A percentile compares a stretch with the other conserved stretches of the same genome.
phyloP scores from a whole-genome alignment of 2,888 invertebrate genomes.

The Steromphala cineraria region DNA sequence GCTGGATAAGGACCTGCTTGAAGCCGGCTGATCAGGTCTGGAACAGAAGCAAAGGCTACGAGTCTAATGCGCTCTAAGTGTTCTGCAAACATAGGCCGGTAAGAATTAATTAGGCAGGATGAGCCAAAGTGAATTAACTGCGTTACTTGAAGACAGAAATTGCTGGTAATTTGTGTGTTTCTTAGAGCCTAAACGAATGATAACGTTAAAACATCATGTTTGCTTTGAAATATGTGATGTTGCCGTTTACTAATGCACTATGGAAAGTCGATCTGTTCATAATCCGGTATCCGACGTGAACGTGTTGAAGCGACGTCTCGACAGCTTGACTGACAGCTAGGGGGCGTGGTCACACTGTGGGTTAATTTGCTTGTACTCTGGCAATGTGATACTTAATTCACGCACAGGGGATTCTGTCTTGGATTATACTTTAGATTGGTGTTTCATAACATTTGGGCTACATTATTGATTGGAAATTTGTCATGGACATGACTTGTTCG shows the following conservation, averaged over 20 bases:
- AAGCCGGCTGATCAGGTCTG: background rate
- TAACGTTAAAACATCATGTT: conserved; percentile 6
- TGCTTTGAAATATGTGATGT: background rate
- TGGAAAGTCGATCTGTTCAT: background rate
- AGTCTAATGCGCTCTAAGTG: background rate
- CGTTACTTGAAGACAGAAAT: background rate
- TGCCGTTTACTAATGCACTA: background rate
- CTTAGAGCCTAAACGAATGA: background rate
- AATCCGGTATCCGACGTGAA: background rate
- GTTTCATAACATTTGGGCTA: too few species aligned
- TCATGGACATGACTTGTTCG: too few species aligned
- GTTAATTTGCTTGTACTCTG: too few species aligned
- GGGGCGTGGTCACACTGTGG: too few species aligned
- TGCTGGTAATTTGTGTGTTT: conserved; percentile 1
- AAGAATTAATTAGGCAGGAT: background rate
- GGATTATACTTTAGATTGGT: too few species aligned
- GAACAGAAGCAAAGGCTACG: background rate
- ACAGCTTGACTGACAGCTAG: too few species aligned
- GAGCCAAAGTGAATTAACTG: background rate
- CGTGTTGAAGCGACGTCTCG: too few species aligned
- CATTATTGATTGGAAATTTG: too few species aligned
- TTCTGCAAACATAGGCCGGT: background rate
- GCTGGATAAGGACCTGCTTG: background rate
- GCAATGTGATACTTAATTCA: too few species aligned
- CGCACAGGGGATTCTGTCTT: too few species aligned